Percentiles rank a stretch among this genome's conserved stretches.
Evolutionary conservation across 2,113 vertebrate species (phyloP).

Genomic region (Tylochromis polylepis): DNA sequence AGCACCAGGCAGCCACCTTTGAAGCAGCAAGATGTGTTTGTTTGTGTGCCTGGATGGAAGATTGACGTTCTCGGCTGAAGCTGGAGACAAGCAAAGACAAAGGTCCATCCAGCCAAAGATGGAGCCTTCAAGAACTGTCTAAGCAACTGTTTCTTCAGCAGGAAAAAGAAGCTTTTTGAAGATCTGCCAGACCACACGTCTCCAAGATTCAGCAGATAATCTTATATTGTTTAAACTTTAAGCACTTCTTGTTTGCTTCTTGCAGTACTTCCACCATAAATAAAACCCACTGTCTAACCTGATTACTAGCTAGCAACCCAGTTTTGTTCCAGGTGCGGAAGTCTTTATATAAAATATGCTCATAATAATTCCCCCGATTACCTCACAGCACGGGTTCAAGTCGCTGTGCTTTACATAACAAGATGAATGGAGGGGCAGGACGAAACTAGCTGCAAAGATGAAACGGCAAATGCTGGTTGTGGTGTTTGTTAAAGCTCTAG

Average conservation of each 20-base stretch:
- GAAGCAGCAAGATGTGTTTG: conserved; percentile 15
- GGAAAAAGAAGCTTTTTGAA: not conserved
- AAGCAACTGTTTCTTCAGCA: not conserved
- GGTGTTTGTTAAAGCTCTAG: not conserved
- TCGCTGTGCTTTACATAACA: not conserved
- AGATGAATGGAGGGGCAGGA: not conserved
- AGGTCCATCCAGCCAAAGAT: conserved; percentile 6
- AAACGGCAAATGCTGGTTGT: not conserved
- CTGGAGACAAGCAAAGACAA: conserved; percentile 35
- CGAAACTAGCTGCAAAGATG: not conserved
- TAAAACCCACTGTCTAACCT: not conserved
- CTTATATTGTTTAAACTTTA: not conserved
- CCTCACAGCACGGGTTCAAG: conserved; percentile 8
- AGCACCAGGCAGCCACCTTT: conserved; percentile 42
- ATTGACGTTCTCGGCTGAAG: conserved; percentile 22
- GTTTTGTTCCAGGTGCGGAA: not conserved
- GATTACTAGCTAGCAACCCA: not conserved
- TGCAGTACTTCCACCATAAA: not conserved
- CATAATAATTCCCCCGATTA: conserved; percentile 27
- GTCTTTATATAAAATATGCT: conserved; percentile 21
- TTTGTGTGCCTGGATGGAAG: not conserved
- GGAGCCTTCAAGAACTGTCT: not conserved
- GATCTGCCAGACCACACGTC: not conserved
- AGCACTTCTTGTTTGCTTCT: not conserved
- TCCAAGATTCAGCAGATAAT: not conserved